These are phyloP conservation scores for Molossus molossus DNA, from an alignment of 2,797 vertebrate genomes.

Conservation along the genomic window DNA sequence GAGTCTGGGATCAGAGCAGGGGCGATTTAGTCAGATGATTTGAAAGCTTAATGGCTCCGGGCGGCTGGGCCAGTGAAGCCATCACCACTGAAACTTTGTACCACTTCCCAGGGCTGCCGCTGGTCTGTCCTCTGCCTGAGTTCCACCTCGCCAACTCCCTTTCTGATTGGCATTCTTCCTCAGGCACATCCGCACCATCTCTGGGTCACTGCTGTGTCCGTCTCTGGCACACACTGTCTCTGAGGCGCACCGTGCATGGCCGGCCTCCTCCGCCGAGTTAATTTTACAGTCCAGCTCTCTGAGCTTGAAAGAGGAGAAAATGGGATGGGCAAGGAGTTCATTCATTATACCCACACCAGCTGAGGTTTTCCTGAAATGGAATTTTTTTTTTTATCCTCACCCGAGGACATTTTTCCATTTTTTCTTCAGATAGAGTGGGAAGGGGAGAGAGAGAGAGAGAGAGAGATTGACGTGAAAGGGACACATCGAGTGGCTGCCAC, in stretches of 20 bases:
- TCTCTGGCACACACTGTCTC: neutral
- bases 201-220: too few relatives aligned
- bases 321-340: neutral
- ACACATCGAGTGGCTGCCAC: too few relatives aligned
- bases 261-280: neutral
- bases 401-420: too few relatives aligned
- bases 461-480: too few relatives aligned
- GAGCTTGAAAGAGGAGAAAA: neutral
- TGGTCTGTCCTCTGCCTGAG: neutral
- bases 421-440: too few relatives aligned
- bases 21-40: neutral
- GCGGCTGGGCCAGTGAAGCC: neutral
- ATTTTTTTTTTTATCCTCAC: neutral
- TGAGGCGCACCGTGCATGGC: neutral
- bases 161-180: neutral
- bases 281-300: constrained; percentile 41
- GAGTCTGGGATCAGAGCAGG: constrained; percentile 43
- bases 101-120: neutral
- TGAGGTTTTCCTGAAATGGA: constrained; percentile 38
- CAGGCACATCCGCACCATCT: neutral
- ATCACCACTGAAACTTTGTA: neutral
- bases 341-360: neutral
- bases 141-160: neutral
- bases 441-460: too few relatives aligned
- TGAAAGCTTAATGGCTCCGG: neutral